These are phyloP conservation scores for Eretmocerus hayati DNA, from an alignment of 2,888 invertebrate genomes.

Conservation along the genomic window DNA sequence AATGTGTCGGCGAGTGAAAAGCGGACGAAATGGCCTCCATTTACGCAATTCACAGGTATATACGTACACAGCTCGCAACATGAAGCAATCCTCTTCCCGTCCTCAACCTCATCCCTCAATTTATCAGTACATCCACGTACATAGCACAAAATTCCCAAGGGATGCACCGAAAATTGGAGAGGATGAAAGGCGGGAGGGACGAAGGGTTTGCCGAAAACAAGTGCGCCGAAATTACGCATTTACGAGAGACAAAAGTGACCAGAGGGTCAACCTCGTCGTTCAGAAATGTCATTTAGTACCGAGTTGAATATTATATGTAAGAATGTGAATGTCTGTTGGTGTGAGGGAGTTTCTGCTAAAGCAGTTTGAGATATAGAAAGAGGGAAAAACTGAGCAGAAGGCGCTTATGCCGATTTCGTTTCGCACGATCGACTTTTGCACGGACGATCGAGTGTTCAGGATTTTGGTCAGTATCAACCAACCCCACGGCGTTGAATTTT, in stretches of 20 bases:
- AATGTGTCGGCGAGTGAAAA: constrained; percentile 11
- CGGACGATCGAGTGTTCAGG: too few relatives aligned
- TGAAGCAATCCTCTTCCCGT: neutral
- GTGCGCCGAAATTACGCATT: constrained; percentile 19
- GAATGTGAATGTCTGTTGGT: neutral
- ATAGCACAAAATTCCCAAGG: constrained; percentile 7
- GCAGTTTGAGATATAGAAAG: neutral
- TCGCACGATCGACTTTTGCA: constrained; percentile 18
- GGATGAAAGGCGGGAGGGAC: constrained; percentile 7
- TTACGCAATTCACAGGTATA: too few relatives aligned
- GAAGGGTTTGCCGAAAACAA: constrained; percentile 8
- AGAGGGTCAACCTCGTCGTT: too few relatives aligned
- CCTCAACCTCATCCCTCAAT: too few relatives aligned
- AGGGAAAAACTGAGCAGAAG: neutral
- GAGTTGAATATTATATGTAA: constrained; percentile 5
- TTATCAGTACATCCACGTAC: too few relatives aligned
- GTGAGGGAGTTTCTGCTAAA: neutral
- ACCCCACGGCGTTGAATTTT: too few relatives aligned
- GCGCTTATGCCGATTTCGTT: constrained; percentile 21
- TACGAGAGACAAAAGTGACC: constrained; percentile 11
- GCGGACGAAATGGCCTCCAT: too few relatives aligned
- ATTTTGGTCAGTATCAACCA: too few relatives aligned
- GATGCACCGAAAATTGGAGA: too few relatives aligned
- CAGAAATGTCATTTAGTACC: constrained; percentile 18
- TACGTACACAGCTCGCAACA: constrained; percentile 12